phyloP scores from a whole-genome alignment of 2,113 vertebrate genomes.

The Lathamus discolor region DNA sequence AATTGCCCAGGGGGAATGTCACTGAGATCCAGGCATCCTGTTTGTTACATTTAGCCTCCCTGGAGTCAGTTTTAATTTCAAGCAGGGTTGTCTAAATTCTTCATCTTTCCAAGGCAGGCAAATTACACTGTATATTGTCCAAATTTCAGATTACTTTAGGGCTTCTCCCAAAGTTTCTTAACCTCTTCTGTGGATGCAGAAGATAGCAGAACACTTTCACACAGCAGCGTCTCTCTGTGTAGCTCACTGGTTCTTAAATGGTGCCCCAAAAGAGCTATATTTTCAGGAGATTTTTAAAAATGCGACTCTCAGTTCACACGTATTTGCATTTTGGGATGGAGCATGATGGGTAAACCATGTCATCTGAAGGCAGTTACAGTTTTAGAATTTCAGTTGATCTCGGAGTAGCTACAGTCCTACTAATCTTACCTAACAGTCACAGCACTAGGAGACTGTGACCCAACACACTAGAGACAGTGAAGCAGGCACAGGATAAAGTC shows the following conservation, averaged over 20 bases:
- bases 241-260: neutral
- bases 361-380: neutral
- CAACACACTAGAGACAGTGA: neutral
- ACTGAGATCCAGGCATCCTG: neutral
- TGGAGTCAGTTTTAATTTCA: slow-evolving; percentile 32
- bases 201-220: neutral
- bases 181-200: neutral
- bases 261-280: neutral
- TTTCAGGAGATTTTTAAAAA: neutral
- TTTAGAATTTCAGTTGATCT: neutral
- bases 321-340: neutral
- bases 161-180: neutral
- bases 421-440: neutral
- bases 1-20: slow-evolving; percentile 28
- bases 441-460: neutral
- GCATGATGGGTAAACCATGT: neutral
- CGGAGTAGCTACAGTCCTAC: neutral
- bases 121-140: slow-evolving; percentile 3
- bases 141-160: slow-evolving; percentile 27
- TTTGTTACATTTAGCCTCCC: slow-evolving; percentile 7
- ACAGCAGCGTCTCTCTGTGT: neutral
- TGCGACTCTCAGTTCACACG: neutral
- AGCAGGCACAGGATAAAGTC: neutral
- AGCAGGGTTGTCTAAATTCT: neutral
- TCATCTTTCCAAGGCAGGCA: slow-evolving; percentile 16